Base-by-base conservation (phyloP, 2,113 vertebrate genomes). In the Mohoua ochrocephala region DNA sequence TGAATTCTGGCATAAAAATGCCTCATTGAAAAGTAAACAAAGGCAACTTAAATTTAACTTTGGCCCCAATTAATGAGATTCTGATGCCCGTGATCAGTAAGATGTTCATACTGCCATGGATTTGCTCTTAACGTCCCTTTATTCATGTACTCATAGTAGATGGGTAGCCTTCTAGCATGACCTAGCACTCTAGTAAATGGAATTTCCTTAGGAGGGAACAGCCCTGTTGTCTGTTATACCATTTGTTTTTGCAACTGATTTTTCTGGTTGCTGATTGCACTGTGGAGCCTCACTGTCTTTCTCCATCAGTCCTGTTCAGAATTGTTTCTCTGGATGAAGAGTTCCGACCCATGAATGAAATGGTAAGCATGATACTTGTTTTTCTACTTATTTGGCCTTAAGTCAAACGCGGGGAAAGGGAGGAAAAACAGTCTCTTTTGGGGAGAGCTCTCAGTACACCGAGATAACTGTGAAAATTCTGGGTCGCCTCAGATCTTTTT, bases 311-410 rank as follows among this genome's bases (percentile, higher is more conserved):
- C 31, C 91, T 97, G 8, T 98, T 98, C 85, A 97, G 98, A 84
- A 80, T 98, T 59, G 97, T 97, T 68, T 92, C 95, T 26, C n/a
- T 98, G 97, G 93, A 98, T 96, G 97, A 97, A 84, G 87, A 93
- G 14, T 98, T 98, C 87, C 89, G 1, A 41, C 97, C 97, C 10
- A 19, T 96, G 57, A 88, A 97, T 6, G 97, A 98, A 45, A 45
- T 91, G 97, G 98, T 98, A 75, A 97, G 97, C 96, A 19, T 31
- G 39, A 31, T 57, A 35, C 21, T 63, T 93, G 26, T 86, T 88
- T 91, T 77, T 61, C 33, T 77, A 47, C 21, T 71, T 68, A 7
- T 17, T 78, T 88, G 42, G 42, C 30, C 33, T 84, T 74, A 39
- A 54, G 30, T 65, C 47, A 67, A 45, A 20, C 14, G 24, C 33